Evolutionary conservation across 2,113 vertebrate genomes (phyloP).

Genomic region (Phrynosoma platyrhinos): DNA sequence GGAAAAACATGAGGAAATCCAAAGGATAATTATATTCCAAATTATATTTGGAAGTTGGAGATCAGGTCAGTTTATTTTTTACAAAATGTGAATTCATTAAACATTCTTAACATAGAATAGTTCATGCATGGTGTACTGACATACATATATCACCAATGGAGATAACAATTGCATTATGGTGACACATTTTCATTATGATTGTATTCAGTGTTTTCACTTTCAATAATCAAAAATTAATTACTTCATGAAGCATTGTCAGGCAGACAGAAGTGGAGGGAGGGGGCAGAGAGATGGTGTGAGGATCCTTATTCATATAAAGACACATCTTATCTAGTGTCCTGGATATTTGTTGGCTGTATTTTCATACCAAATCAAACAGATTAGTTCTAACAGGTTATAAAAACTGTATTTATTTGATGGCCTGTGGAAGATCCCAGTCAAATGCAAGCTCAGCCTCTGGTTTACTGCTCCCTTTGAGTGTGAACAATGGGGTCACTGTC

Average conservation of each 20-base stretch:
- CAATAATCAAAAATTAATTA: conserved; percentile 3
- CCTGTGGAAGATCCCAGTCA: conserved; percentile 37
- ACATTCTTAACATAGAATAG: background rate
- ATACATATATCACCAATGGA: background rate
- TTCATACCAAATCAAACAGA: background rate
- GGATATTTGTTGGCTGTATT: background rate
- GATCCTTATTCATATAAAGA: background rate
- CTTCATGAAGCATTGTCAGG: conserved; percentile 2
- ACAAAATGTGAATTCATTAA: background rate
- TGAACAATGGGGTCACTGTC: conserved; percentile 69
- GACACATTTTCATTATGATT: background rate
- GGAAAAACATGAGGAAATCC: background rate
- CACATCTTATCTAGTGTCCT: background rate
- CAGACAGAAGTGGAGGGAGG: background rate
- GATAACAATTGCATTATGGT: background rate
- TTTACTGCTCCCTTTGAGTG: conserved; percentile 49
- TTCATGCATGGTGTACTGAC: background rate
- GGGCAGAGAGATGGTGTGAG: background rate
- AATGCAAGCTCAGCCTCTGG: conserved; percentile 36
- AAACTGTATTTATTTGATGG: conserved; percentile 25
- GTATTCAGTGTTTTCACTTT: background rate
- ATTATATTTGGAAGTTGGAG: background rate
- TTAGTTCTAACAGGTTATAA: background rate
- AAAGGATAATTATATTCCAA: background rate
- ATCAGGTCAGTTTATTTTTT: background rate